Evolutionary conservation across 2,888 invertebrate genomes (phyloP).

Genomic region (Morpho achilles): DNA sequence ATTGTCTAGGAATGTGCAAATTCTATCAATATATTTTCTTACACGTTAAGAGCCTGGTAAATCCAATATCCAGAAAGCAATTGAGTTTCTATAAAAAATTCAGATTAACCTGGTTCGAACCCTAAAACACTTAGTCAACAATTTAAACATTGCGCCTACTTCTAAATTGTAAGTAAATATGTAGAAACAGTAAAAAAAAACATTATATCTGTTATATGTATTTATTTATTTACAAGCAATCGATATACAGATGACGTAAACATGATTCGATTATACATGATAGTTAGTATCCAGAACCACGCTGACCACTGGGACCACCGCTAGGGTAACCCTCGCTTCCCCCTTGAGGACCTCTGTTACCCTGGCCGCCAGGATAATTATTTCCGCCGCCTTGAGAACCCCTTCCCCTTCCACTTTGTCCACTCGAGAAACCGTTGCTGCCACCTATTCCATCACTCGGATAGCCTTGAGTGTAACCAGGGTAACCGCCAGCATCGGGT

Average conservation of each 20-base stretch:
- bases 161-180: not conserved
- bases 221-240: constrained; percentile 22
- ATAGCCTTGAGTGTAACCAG: constrained; percentile 29
- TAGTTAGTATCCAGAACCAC: constrained; percentile 66
- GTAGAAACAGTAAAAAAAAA: constrained; percentile 2
- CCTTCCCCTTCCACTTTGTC: constrained; percentile 28
- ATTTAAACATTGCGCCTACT: not conserved
- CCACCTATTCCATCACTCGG: constrained; percentile 20
- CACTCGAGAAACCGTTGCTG: constrained; percentile 36
- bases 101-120: no score
- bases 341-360: constrained; percentile 12
- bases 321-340: constrained; percentile 58
- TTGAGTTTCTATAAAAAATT: no score
- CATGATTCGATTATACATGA: not conserved
- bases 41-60: no score
- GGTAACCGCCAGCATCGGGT: constrained; percentile 29
- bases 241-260: not conserved
- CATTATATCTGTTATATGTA: constrained; percentile 10
- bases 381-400: constrained; percentile 22
- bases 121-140: not conserved
- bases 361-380: constrained; percentile 13
- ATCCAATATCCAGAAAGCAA: no score
- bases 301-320: constrained; percentile 59
- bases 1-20: no score
- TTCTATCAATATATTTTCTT: no score